Evolutionary conservation across 2,113 vertebrate genomes (phyloP).

Genomic region (Mellivora capensis): DNA sequence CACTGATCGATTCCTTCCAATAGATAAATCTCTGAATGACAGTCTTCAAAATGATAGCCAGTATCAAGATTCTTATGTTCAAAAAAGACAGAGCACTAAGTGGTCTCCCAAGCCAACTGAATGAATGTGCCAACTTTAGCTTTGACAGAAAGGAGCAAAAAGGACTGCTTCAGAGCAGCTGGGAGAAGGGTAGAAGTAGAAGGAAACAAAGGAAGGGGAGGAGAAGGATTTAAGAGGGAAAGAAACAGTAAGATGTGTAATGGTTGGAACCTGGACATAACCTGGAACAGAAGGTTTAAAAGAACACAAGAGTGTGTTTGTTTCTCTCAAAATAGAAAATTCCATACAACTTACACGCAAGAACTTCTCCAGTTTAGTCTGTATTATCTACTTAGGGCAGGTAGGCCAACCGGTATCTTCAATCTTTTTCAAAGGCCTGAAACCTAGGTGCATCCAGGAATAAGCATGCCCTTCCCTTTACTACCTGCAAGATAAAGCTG

Average conservation of each 20-base stretch:
- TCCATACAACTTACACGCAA: not conserved
- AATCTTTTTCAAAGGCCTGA: conserved; percentile 28
- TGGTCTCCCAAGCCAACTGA: not conserved
- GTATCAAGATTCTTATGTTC: not conserved
- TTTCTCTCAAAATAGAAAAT: not conserved
- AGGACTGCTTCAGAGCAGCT: not conserved
- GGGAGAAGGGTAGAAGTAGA: not conserved
- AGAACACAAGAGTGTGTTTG: not conserved
- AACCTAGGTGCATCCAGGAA: not conserved
- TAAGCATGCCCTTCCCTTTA: conserved; percentile 1
- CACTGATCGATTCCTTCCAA: not conserved
- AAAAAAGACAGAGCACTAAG: not conserved
- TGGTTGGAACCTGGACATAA: not conserved
- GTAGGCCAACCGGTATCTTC: not conserved
- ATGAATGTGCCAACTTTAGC: not conserved
- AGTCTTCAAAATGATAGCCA: not conserved
- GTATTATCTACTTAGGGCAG: not conserved
- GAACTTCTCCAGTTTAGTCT: not conserved
- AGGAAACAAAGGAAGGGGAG: not conserved
- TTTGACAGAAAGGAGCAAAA: not conserved
- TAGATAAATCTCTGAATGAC: not conserved
- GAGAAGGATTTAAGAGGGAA: not conserved
- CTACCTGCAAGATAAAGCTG: conserved; percentile 35
- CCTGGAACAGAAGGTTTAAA: not conserved
- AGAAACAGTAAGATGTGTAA: not conserved